Evolutionary conservation across 2,888 invertebrate species (phyloP).

Genomic region (Acrobasis consociella): DNA sequence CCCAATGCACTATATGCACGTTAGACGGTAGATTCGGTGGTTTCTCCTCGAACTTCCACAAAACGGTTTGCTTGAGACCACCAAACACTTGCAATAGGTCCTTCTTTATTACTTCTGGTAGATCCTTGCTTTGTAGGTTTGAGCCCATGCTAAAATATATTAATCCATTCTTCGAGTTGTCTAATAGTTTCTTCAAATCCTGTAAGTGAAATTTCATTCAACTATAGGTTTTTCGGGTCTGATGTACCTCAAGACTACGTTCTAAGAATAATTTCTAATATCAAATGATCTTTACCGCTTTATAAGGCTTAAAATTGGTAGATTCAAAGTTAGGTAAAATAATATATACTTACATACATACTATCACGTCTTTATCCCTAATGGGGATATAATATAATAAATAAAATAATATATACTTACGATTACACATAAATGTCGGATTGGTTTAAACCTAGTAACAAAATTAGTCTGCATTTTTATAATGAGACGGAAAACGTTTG

Average conservation of each 20-base stretch:
- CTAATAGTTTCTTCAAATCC: slow-evolving; percentile 59
- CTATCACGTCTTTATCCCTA: too few species aligned
- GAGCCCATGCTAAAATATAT: slow-evolving; percentile 61
- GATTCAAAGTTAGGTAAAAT: too few species aligned
- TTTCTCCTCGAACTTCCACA: slow-evolving; percentile 65
- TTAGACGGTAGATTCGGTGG: slow-evolving; percentile 49
- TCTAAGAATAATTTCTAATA: not conserved
- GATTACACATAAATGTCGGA: too few species aligned
- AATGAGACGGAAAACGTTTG: too few species aligned
- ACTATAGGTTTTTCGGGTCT: not conserved
- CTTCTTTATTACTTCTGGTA: slow-evolving; percentile 46
- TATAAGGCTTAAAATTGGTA: too few species aligned
- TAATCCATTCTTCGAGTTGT: slow-evolving; percentile 48
- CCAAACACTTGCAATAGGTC: slow-evolving; percentile 53
- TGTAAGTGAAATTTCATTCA: slow-evolving; percentile 29
- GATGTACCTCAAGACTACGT: not conserved
- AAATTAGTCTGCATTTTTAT: too few species aligned
- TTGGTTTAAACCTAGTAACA: too few species aligned
- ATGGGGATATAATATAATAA: too few species aligned
- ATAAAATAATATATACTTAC: too few species aligned
- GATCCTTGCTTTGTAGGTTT: slow-evolving; percentile 44
- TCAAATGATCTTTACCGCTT: not conserved
- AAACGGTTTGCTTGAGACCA: slow-evolving; percentile 52
- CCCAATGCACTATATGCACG: slow-evolving; percentile 60
- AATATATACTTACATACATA: too few species aligned